These are phyloP conservation scores for Leptoclinus maculatus DNA, from an alignment of 2,797 vertebrate species.

Conservation along the genomic window DNA sequence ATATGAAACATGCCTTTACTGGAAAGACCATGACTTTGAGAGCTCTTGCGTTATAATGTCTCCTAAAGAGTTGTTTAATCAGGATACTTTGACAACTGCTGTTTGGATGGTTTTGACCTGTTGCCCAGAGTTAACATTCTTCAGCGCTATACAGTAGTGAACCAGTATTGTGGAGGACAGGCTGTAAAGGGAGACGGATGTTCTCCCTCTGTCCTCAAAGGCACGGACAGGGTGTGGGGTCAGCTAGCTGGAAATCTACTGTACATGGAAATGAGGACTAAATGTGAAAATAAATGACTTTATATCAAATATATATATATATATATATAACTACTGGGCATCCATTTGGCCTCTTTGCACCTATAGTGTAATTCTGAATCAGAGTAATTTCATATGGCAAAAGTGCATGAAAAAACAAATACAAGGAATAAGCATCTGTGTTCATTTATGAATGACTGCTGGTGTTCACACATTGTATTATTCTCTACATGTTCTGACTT, in stretches of 20 bases:
- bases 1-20: constrained; percentile 50
- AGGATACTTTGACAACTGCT: constrained; percentile 18
- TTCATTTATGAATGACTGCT: constrained; percentile 21
- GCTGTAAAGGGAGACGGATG: constrained; percentile 34
- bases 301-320: constrained; percentile 26
- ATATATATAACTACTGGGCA: constrained; percentile 3
- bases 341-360: not conserved
- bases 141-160: not conserved
- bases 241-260: constrained; percentile 5
- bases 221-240: not conserved
- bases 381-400: not conserved
- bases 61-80: constrained; percentile 37
- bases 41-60: constrained; percentile 32
- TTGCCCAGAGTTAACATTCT: constrained; percentile 2
- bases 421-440: constrained; percentile 7
- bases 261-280: constrained; percentile 15
- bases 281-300: constrained; percentile 9
- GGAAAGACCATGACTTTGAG: constrained; percentile 28
- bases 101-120: constrained; percentile 28
- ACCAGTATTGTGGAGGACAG: constrained; percentile 7
- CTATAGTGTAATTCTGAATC: not conserved
- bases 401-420: not conserved
- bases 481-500: not conserved
- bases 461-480: not conserved
- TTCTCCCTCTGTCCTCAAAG: constrained; percentile 28